Percentiles rank a stretch among this genome's conserved stretches.
These are phyloP conservation scores for Agrilus planipennis DNA, from an alignment of 1,140 invertebrate species.

Conservation along the genomic window DNA sequence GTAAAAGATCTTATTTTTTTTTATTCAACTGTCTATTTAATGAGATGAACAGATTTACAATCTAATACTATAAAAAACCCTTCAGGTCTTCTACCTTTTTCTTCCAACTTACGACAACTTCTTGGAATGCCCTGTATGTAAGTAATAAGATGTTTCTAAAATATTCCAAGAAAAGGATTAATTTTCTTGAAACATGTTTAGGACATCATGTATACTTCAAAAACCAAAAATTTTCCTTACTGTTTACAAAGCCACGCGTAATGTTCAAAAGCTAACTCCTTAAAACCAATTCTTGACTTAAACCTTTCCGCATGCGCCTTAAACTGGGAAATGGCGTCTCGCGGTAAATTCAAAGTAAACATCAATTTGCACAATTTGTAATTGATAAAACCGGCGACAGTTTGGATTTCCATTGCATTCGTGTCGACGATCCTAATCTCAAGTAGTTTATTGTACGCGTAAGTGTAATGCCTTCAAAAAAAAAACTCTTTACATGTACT, in stretches of 20 bases:
- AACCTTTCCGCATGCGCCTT: slow-evolving; percentile 83
- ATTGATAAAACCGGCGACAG: slow-evolving; percentile 88
- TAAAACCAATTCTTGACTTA: slow-evolving; percentile 60
- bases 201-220: too few relatives aligned
- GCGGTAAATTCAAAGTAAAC: slow-evolving; percentile 75
- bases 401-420: slow-evolving; percentile 88
- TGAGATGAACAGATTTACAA: too few relatives aligned
- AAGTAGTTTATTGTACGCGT: slow-evolving; percentile 80
- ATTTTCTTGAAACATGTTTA: too few relatives aligned
- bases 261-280: slow-evolving; percentile 86
- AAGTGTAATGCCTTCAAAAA: slow-evolving; percentile 72
- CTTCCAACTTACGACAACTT: too few relatives aligned
- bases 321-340: slow-evolving; percentile 91
- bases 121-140: too few relatives aligned
- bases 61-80: too few relatives aligned
- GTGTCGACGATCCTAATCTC: slow-evolving; percentile 80
- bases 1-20: too few relatives aligned
- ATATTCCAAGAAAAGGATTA: too few relatives aligned
- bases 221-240: slow-evolving; percentile 40
- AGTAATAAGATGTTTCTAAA: too few relatives aligned
- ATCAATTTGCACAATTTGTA: slow-evolving; percentile 88
- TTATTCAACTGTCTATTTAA: too few relatives aligned
- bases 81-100: too few relatives aligned
- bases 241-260: slow-evolving; percentile 95
- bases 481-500: slow-evolving; percentile 1